Base-by-base conservation (phyloP, 2,888 invertebrate genomes). In the Ligdia adustata region DNA sequence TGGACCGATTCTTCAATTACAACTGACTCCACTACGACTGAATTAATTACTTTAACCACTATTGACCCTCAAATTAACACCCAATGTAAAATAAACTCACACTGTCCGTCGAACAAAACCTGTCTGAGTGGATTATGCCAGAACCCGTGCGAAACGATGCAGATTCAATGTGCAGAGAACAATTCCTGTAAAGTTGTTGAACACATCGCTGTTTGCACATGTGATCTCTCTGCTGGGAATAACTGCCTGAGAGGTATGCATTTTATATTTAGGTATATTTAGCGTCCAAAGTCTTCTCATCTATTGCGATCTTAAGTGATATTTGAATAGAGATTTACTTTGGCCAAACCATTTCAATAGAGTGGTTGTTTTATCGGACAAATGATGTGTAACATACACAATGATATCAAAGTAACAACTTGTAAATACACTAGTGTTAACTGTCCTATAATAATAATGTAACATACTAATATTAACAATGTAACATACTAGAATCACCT, bases 191-290 rank as follows among this genome's bases (percentile, higher is more conserved):
- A 83, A 75, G 92, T 93, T 72, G 78, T 90, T 78, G 90, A 93
- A 79, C 93, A 93, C 79, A 90, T 87, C 58, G 92, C 92, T 67
- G 84, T 91, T 69, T 94, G 94, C 86, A 82, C 90, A 73, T 94
- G 94, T 76, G 86, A 86, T 81, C 86, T 85, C 84, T 88, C 89
- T 72, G 92, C 92, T 71, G 90, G 86, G 73, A 84, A 83, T 89
- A 86, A 90, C 81, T 93, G 93, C 82, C 80, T 79, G 69, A 91
- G 91, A 93, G 93, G 93, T 93, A 93, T 92, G 79, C 72, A 55
- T 71, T 68, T 62, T n/a, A 55, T 60, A 57, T 12, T 54, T 60
- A 56, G 61, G 67, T 71, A 69, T n/a, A n/a, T 67, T 72, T 70
- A 72, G 61, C 64, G 64, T 66, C 64, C 62, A 55, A 43, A 44